A percentile compares a stretch with the other conserved stretches of the same genome.
Conservation (phyloP, 53 echinoderm and acorn worm species). For the Crossaster papposus region DNA sequence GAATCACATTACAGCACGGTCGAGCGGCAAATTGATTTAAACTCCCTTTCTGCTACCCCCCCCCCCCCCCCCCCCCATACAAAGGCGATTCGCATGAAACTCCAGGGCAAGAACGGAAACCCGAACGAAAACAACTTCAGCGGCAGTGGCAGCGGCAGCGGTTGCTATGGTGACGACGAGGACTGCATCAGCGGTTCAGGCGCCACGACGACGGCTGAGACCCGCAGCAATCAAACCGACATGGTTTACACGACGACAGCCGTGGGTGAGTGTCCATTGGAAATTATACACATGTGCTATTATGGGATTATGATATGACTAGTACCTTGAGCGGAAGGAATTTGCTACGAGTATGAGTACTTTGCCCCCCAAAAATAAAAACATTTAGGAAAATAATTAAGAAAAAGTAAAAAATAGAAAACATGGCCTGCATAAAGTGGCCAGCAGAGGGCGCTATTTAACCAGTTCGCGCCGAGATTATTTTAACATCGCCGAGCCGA, state of each 20-base stretch:
- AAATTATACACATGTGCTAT: too few relatives aligned
- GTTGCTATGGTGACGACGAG: constrained; percentile 68
- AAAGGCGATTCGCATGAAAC: constrained; percentile 44
- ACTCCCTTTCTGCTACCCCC: neutral
- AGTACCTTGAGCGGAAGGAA: too few relatives aligned
- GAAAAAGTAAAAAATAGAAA: too few relatives aligned
- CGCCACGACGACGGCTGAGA: constrained; percentile 6
- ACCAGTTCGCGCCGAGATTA: too few relatives aligned
- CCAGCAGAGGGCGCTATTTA: too few relatives aligned
- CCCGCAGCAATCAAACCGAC: neutral
- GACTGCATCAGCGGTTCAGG: constrained; percentile 58
- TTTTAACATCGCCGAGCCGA: too few relatives aligned
- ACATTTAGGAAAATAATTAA: too few relatives aligned
- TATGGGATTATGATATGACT: too few relatives aligned
- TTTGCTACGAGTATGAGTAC: too few relatives aligned
- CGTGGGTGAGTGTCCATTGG: neutral
- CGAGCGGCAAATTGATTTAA: neutral
- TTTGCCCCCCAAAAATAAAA: too few relatives aligned
- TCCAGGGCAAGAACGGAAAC: constrained; percentile 21
- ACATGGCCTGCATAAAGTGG: too few relatives aligned
- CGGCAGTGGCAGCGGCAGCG: constrained; percentile 64
- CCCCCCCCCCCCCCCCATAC: neutral
- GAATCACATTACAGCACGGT: neutral
- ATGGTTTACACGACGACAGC: constrained; percentile 39
- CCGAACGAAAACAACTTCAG: constrained; percentile 40